Conservation (phyloP, 1,140 invertebrate species). For the Hycleus cichorii region DNA sequence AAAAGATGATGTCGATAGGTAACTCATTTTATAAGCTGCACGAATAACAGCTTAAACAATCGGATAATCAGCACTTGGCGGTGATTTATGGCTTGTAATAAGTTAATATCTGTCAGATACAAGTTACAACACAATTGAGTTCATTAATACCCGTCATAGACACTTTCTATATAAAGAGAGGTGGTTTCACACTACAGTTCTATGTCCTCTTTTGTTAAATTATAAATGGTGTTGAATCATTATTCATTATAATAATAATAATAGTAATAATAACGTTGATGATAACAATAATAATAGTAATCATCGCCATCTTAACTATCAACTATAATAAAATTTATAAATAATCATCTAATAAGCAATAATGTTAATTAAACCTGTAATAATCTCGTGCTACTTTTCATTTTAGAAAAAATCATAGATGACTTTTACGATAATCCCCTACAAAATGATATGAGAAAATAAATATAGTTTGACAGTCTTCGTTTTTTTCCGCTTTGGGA, state of each 20-base stretch:
- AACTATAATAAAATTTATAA: no score
- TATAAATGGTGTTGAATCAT: conserved; percentile 13
- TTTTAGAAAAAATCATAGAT: no score
- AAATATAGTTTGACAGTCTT: no score
- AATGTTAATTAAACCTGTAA: no score
- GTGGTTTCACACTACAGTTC: conserved; percentile 9
- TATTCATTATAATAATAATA: conserved; percentile 15
- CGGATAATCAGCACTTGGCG: conserved; percentile 27
- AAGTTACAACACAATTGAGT: conserved; percentile 27
- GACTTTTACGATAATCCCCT: no score
- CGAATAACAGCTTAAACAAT: conserved; percentile 25
- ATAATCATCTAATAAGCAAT: no score
- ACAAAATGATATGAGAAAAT: no score
- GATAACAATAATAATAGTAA: no score
- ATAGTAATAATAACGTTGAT: conserved; percentile 1
- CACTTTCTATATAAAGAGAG: conserved; percentile 19
- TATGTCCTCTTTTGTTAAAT: conserved; percentile 10
- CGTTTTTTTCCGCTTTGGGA: no score
- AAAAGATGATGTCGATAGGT: neutral
- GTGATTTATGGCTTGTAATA: conserved; percentile 29
- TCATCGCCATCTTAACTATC: no score
- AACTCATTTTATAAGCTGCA: conserved; percentile 1
- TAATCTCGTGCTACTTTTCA: no score
- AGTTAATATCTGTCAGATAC: conserved; percentile 31
- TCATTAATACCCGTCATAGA: conserved; percentile 29